Percentiles rank a stretch among this genome's conserved stretches.
phyloP scores from a whole-genome alignment of 2,888 invertebrate species.

The Ctena decussata region DNA sequence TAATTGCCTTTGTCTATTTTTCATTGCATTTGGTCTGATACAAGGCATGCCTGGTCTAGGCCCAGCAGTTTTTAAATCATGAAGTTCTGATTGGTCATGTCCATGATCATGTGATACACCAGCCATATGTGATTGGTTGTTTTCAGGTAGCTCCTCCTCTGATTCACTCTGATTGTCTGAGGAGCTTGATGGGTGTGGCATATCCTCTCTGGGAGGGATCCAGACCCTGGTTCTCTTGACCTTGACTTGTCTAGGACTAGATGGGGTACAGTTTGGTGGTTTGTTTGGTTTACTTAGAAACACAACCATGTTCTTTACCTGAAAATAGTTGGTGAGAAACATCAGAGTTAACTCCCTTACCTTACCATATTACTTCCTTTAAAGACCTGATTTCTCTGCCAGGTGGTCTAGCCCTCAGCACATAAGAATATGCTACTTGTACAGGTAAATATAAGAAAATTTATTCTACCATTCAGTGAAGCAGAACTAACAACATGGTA shows the following conservation, averaged over 20 bases:
- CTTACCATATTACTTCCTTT: too few species aligned
- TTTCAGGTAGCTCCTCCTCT: neutral
- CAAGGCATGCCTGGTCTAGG: conserved; percentile 80
- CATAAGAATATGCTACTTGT: too few species aligned
- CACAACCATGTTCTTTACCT: conserved; percentile 86
- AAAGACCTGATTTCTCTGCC: too few species aligned
- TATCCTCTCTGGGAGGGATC: conserved; percentile 67
- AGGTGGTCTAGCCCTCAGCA: too few species aligned
- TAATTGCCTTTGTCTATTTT: conserved; percentile 89
- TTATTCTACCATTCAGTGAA: too few species aligned
- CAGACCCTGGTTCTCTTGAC: conserved; percentile 55
- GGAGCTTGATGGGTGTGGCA: conserved; percentile 1
- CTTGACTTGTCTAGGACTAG: conserved; percentile 33
- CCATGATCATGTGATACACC: conserved; percentile 14
- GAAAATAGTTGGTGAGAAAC: too few species aligned
- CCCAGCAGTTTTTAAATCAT: conserved; percentile 50
- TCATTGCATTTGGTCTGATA: conserved; percentile 86
- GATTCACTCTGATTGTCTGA: conserved; percentile 20
- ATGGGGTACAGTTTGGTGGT: conserved; percentile 49
- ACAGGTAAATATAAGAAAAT: too few species aligned
- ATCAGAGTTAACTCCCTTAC: too few species aligned
- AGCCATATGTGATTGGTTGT: conserved; percentile 12
- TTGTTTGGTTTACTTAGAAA: conserved; percentile 85
- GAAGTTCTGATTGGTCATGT: conserved; percentile 15
- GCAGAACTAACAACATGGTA: too few species aligned